Evolutionary conservation across 2,888 invertebrate species (phyloP), one percentile per base, ranked within the genome.

Genomic region (Drosophila atripex): DNA sequence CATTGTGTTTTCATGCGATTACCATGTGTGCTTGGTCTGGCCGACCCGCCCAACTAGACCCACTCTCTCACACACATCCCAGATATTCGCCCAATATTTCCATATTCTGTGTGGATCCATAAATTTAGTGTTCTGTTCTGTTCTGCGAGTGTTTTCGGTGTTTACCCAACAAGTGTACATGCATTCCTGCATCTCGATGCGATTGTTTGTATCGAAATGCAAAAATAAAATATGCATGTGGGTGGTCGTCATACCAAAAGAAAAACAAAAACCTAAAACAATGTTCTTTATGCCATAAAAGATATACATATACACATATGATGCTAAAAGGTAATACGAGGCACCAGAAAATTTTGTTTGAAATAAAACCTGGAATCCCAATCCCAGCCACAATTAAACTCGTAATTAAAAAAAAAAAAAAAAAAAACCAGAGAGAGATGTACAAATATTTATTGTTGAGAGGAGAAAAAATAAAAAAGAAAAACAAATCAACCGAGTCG

Each of bases 381-480:
- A 28, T 32, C 12, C 28, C 11, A 14, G 38, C n/a, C 25, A 25
- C 35, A 32, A 51, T 35, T 38, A 25, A 32, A 14, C 25, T 43
- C 52, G 43, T 72, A 63, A 58, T 70, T 53, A 73, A 61, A 61
- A 59, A 60, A 50, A 52, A 35, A n/a, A 60, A 50, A 51, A 35
- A 3, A n/a, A n/a, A n/a, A n/a, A n/a, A n/a, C 12, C 5, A 35
- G 12, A 6, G n/a, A 18, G 16, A 23, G 28, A 49, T 46, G 51
- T 55, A 68, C 64, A 86, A 79, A 79, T 79, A 79, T 83, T 79
- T 83, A 71, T 77, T 70, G 32, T 47, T 65, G 16, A 68, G n/a
- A 54, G 41, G 14, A n/a, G 49, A 64, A 38, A 11, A 32, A 25
- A 25, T 1, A 5, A 6, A 25, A 25, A 25, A 28, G 9, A 28